phyloP scores from a whole-genome alignment of 2,797 vertebrate genomes.

The Intellagama lesueurii region DNA sequence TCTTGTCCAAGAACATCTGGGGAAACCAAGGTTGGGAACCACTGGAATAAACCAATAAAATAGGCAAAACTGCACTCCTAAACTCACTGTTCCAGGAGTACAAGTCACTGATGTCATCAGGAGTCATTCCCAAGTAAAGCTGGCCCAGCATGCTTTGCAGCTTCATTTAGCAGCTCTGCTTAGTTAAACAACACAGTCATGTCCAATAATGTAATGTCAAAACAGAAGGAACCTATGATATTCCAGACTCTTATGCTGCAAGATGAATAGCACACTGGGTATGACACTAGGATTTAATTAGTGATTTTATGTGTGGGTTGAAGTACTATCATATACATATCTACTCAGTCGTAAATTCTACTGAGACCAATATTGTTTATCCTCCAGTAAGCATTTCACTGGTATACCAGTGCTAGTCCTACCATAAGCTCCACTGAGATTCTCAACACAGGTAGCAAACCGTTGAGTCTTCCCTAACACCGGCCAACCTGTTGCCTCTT shows the following conservation, averaged over 20 bases:
- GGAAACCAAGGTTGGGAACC: too few relatives aligned
- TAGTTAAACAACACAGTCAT: background rate
- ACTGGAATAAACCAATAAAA: background rate
- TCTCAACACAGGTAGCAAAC: too few relatives aligned
- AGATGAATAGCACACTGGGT: background rate
- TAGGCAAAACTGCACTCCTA: background rate
- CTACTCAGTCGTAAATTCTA: background rate
- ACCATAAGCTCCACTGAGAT: too few relatives aligned
- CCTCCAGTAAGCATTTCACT: too few relatives aligned
- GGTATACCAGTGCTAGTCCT: too few relatives aligned
- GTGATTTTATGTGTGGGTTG: background rate
- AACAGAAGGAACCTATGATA: background rate
- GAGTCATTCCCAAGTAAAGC: background rate
- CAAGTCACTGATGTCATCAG: background rate
- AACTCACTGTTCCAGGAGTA: background rate
- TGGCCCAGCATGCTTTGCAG: background rate
- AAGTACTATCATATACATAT: background rate
- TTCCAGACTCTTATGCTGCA: background rate
- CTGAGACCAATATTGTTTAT: too few relatives aligned
- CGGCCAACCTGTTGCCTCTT: too few relatives aligned
- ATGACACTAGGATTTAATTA: background rate
- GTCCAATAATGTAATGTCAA: background rate
- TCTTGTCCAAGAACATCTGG: too few relatives aligned
- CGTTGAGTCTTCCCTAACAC: too few relatives aligned
- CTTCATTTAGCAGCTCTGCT: background rate